Evolutionary conservation across 1,140 invertebrate species (phyloP).

Genomic region (Megalopta genalis): DNA sequence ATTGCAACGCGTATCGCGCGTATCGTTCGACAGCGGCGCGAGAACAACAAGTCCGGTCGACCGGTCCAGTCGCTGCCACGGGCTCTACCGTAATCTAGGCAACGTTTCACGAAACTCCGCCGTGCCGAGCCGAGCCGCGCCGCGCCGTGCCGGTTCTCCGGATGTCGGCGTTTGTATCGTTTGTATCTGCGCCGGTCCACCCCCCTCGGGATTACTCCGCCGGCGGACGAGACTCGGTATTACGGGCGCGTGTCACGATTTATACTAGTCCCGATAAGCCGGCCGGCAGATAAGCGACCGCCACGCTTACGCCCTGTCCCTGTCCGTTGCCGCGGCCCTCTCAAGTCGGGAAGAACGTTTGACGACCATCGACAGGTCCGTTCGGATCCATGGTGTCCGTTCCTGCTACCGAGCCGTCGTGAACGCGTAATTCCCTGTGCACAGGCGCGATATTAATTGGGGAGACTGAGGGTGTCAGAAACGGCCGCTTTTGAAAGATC

Average conservation of each 20-base stretch:
- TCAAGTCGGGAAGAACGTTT: constrained; percentile 11
- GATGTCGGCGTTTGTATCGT: constrained; percentile 57
- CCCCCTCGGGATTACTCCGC: constrained; percentile 60
- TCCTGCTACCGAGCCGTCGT: too few relatives aligned
- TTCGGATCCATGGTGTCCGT: too few relatives aligned
- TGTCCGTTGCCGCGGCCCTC: neutral
- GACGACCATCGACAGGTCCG: too few relatives aligned
- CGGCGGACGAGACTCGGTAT: constrained; percentile 41
- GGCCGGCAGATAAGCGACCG: constrained; percentile 52
- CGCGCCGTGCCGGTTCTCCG: constrained; percentile 18
- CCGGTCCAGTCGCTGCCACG: too few relatives aligned
- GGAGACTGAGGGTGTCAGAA: too few relatives aligned
- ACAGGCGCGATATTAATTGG: too few relatives aligned
- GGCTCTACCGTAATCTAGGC: neutral
- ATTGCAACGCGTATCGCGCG: too few relatives aligned
- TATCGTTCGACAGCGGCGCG: too few relatives aligned
- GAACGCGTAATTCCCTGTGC: too few relatives aligned
- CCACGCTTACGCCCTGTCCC: constrained; percentile 1
- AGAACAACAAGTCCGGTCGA: too few relatives aligned
- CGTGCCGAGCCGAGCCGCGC: neutral
- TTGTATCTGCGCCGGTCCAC: constrained; percentile 32
- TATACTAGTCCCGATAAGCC: constrained; percentile 63
- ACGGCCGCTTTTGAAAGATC: too few relatives aligned
- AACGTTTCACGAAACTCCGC: constrained; percentile 35
- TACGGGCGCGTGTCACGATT: constrained; percentile 53